Evolutionary conservation across 2,113 vertebrate species (phyloP), one percentile per base, ranked within the genome.

Genomic region (Cariama cristata): DNA sequence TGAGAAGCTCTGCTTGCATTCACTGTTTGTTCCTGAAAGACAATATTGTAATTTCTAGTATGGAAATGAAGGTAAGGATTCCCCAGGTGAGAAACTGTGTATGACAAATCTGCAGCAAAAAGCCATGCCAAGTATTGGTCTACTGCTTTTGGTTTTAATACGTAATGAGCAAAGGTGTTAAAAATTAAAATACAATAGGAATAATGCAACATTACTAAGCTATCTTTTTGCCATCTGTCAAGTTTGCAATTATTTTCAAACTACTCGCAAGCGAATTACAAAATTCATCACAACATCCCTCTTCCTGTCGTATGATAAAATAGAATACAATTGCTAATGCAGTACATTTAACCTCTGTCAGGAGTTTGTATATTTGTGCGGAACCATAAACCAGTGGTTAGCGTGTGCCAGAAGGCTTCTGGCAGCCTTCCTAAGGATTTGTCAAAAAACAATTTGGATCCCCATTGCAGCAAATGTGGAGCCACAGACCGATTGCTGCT

Each of bases 391-490:
- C 69, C 11, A 7, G 14, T 68, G 47, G 59, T 47, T 83, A 69
- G 52, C 38, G 40, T 3, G 5, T 60, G 86, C 64, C 58, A 95
- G 75, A 81, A 73, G 32, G 52, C 17, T 86, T 55, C 66, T 91
- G 91, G 71, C 68, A 96, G 90, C 81, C 32, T 66, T 96, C 42
- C 71, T 71, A 86, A 95, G 62, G 95, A 79, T 97, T 93, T 93
- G 53, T 95, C 45, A 94, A 67, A 97, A 96, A 90, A 4, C 60
- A 72, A 19, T 91, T 85, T 91, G 58, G 91, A 76, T 82, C 32
- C 66, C n/a, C 47, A 50, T 17, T 50, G 27, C 22, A 71, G 17
- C 64, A 59, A 62, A 38, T 10, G 50, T n/a, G 73, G 81, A 96
- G 47, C 26, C 73, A 72, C 38, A 93, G 67, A 30, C 12, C 4